phyloP scores from a whole-genome alignment of 2,888 invertebrate species.

The Stratiomys singularior region DNA sequence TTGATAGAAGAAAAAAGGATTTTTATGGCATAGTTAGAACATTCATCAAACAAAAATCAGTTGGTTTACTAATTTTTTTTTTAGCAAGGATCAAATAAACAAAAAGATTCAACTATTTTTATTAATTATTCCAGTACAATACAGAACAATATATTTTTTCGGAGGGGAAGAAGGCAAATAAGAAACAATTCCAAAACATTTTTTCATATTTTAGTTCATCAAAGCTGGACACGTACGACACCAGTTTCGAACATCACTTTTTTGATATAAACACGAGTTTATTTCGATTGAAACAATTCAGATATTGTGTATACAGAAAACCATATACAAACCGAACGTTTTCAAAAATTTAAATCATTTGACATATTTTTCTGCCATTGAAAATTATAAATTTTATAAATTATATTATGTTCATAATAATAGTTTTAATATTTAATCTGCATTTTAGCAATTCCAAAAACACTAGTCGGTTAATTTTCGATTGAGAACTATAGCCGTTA shows the following conservation, averaged over 20 bases:
- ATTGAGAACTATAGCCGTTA: too few species aligned
- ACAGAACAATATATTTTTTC: conserved; percentile 1
- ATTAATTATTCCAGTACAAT: not conserved
- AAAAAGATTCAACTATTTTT: not conserved
- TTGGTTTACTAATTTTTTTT: not conserved
- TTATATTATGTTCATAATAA: not conserved
- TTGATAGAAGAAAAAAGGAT: not conserved
- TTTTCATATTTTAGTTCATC: conserved; percentile 31
- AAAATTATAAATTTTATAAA: conserved; percentile 11
- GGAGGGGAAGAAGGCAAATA: not conserved
- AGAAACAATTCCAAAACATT: not conserved
- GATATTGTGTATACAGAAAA: conserved; percentile 24
- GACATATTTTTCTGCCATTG: conserved; percentile 40
- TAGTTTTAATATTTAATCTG: too few species aligned
- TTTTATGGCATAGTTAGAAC: not conserved
- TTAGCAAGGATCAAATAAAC: not conserved
- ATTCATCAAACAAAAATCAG: not conserved
- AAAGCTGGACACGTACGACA: conserved; percentile 34
- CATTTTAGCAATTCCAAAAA: too few species aligned
- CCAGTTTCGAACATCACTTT: conserved; percentile 37
- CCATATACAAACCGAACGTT: conserved; percentile 44
- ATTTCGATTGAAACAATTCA: conserved; percentile 28
- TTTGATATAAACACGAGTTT: not conserved
- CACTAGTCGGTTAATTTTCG: too few species aligned
- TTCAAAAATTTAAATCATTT: conserved; percentile 27